Base-by-base conservation (phyloP, 2,113 vertebrate species). In the Alaudala cheleensis region DNA sequence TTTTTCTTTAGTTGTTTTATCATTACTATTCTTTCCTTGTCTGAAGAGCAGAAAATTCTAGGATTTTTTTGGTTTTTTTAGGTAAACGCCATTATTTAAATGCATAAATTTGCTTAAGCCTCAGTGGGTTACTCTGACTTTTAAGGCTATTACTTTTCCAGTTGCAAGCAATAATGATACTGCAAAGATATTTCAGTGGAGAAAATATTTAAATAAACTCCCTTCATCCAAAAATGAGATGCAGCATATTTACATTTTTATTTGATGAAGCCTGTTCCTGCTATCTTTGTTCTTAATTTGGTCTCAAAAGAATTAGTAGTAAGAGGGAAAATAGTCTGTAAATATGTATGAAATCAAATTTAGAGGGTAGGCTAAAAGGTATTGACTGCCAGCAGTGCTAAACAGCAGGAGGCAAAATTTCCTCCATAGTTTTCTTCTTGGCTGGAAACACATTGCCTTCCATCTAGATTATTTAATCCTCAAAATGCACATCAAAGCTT, bases 381-480 rank as follows among this genome's bases (percentile, higher is more conserved):
- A 98, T 97, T 98, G 98, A 98, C 98, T 98, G 98, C 98, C 98
- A 98, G 89, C 97, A 97, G 98, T 93, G 98, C 96, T 96, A 90
- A 99, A 97, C 98, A 90, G 98, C 98, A 97, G 98, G 98, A 98
- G 98, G 98, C 97, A 98, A 98, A 98, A 98, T 98, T 98, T 98
- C 97, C 98, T 98, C 98, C 97, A 97, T 98, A 98, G 98, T 98
- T 98, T 98, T 98, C 97, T 98, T 98, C 97, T 98, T 98, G 97
- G 98, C 98, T 98, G 98, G 98, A 99, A 98, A 98, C 97, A 97
- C 98, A 98, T 98, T 98, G 97, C 98, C 98, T 98, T 98, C 98
- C 98, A 98, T 98, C 98, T 99, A 98, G 99, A 99, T 99, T 98
- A 99, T 99, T 99, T 98, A 99, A 99, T 99, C 98, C 98, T 98